A percentile compares a stretch with the other conserved stretches of the same genome.
Conservation (phyloP, 2,113 vertebrate genomes). For the Megaceryle torquata region DNA sequence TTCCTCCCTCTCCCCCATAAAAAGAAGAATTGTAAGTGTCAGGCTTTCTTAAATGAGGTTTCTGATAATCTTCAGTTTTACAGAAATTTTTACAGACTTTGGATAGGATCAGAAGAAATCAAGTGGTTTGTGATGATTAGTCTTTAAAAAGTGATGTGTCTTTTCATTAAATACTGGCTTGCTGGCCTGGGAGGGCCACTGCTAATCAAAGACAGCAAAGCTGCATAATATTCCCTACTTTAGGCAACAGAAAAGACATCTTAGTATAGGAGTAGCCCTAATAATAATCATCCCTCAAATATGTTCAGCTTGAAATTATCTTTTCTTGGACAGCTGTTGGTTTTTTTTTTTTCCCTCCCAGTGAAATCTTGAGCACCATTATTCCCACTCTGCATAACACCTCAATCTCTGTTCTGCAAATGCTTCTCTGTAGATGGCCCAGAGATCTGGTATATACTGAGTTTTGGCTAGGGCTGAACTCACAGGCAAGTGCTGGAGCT, state of each 20-base stretch:
- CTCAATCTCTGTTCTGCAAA: neutral
- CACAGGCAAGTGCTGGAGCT: neutral
- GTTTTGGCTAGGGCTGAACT: neutral
- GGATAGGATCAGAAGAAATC: neutral
- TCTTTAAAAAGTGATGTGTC: neutral
- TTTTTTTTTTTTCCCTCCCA: neutral
- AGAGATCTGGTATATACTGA: neutral
- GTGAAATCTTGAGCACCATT: neutral
- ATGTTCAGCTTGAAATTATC: neutral
- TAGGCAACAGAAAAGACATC: neutral
- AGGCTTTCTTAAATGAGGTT: neutral
- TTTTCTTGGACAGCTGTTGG: neutral
- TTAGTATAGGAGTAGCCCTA: neutral
- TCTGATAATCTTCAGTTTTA: neutral
- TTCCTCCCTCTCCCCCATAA: neutral
- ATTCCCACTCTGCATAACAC: fast-evolving
- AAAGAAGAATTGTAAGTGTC: neutral
- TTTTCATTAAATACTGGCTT: neutral
- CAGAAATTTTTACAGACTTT: neutral
- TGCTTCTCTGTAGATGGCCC: neutral
- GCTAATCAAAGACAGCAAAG: neutral
- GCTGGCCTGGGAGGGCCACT: neutral
- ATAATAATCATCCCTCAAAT: neutral
- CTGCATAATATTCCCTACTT: neutral
- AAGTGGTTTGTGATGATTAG: neutral